These are phyloP conservation scores for Psittacus erithacus DNA, from an alignment of 2,113 vertebrate species.

Conservation along the genomic window DNA sequence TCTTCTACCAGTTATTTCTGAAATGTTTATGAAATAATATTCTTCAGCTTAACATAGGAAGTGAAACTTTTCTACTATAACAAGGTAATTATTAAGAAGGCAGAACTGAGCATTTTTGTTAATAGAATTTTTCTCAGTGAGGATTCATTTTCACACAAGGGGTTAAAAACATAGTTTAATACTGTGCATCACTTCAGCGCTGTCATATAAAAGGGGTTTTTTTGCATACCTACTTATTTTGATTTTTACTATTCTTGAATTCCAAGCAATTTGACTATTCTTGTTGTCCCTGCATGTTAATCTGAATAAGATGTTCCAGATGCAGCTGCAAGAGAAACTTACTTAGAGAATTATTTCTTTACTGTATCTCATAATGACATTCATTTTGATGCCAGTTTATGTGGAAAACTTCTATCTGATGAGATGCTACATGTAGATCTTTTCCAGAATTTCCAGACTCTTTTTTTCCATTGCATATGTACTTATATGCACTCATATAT, in stretches of 20 bases:
- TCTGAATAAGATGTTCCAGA: not conserved
- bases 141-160: not conserved
- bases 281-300: not conserved
- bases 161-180: not conserved
- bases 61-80: not conserved
- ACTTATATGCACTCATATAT: not conserved
- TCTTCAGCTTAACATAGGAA: not conserved
- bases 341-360: not conserved
- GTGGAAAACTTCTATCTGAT: not conserved
- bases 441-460: not conserved
- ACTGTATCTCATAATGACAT: not conserved
- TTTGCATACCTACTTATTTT: not conserved
- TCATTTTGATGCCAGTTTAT: constrained; percentile 3
- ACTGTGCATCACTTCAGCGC: not conserved
- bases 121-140: not conserved
- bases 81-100: not conserved
- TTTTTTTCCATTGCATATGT: not conserved
- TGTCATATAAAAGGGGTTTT: not conserved
- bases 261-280: not conserved
- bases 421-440: not conserved
- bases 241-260: not conserved
- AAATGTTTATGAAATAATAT: not conserved
- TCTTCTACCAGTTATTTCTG: not conserved
- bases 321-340: not conserved
- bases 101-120: not conserved